Evolutionary conservation across 2,113 vertebrate genomes (phyloP), one percentile per base, ranked within the genome.

Genomic region (Fregetta grallaria): DNA sequence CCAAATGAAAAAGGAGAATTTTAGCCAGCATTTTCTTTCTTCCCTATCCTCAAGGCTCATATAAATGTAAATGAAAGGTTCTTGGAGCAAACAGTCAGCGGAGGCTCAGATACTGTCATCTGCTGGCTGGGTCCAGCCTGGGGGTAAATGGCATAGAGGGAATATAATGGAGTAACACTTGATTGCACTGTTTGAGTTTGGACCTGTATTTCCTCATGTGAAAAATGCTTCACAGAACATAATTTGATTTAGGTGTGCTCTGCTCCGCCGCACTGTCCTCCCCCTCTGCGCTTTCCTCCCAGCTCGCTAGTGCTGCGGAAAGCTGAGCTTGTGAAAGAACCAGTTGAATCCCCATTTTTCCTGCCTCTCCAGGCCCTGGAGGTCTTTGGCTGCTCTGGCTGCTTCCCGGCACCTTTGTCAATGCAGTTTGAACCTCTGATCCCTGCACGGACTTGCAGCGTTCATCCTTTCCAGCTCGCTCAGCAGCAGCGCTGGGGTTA

Each of bases 161-260:
- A 70, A 59, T 71, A 23, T 73, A 91, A 74, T 75, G 74, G 52
- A 59, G 47, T 34, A 92, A 73, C 59, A 42, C 56, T 83, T 53
- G 71, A 71, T 50, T 85, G 56, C 29, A 5, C 36, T 42, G 61
- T 56, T 75, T 79, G 86, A 61, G 49, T 87, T 78, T 65, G 79
- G 72, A 47, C 47, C 67, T 90, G 82, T 20, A 26, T 83, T 96
- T 90, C 58, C 88, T 88, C 71, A 13, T 70, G 77, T 85, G 62
- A 53, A 88, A 88, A 95, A 73, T 58, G 53, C 50, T 90, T 85
- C 45, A 14, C 47, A 63, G n/a, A 76, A 79, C 42, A 7, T 72
- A 40, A 72, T 65, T 50, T 72, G 53, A 32, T 91, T 82, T 75
- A 65, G 49, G 34, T 81, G 14, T 22, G 49, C 40, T 84, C n/a